A percentile compares a stretch with the other conserved stretches of the same genome.
Evolutionary conservation across 2,797 vertebrate species (phyloP).

Genomic region (Linurgus olivaceus): DNA sequence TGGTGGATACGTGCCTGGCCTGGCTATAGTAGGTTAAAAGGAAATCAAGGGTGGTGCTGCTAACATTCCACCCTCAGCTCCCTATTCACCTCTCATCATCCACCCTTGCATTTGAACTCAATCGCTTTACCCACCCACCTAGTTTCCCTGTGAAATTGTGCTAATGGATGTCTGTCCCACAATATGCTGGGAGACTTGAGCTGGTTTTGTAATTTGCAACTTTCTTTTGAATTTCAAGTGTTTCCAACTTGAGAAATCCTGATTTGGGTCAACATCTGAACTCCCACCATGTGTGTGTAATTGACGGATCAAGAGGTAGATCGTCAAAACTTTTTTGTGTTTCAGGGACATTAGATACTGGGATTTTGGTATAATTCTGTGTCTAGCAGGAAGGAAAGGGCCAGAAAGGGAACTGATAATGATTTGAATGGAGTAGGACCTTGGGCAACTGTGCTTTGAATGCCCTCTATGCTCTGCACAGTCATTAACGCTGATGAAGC

Average conservation of each 20-base stretch:
- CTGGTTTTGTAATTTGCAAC: not conserved
- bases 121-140: not conserved
- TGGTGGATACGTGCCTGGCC: not conserved
- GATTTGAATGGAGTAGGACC: not conserved
- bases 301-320: not conserved
- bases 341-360: not conserved
- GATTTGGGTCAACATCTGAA: not conserved
- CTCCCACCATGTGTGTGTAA: accelerated
- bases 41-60: constrained; percentile 34
- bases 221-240: not conserved
- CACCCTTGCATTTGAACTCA: constrained; percentile 17
- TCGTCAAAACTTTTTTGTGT: not conserved
- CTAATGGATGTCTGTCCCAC: not conserved
- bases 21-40: constrained; percentile 2
- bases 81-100: constrained; percentile 27
- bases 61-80: constrained; percentile 27
- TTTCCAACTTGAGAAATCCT: not conserved
- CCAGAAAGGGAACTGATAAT: constrained; percentile 11
- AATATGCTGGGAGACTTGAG: accelerated
- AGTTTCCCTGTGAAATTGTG: not conserved
- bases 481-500: not conserved
- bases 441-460: not conserved
- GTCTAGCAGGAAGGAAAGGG: constrained; percentile 8
- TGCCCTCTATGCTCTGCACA: not conserved
- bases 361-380: not conserved